Percentiles rank a stretch among this genome's conserved stretches.
phyloP scores from a whole-genome alignment of 2,797 vertebrate genomes.

The Okamejei kenojei region DNA sequence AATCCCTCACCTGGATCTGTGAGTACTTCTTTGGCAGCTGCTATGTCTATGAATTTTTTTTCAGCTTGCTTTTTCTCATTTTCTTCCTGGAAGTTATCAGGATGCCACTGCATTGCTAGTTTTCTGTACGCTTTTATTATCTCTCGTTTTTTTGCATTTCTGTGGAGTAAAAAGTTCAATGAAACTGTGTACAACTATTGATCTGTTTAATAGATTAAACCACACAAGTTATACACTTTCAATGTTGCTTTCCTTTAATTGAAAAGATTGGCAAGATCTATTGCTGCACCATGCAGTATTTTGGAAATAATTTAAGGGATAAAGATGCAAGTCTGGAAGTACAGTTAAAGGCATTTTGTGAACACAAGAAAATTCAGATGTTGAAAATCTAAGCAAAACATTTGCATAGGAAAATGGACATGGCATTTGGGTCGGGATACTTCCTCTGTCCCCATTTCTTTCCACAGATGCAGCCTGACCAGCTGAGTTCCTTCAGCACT shows the following conservation, averaged over 20 bases:
- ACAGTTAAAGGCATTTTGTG: not conserved
- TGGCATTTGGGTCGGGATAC: too few relatives aligned
- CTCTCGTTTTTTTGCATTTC: constrained; percentile 92
- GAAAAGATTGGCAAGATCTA: not conserved
- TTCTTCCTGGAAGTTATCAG: constrained; percentile 90
- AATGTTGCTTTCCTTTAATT: too few relatives aligned
- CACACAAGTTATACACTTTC: not conserved
- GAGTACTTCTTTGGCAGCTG: constrained; percentile 95
- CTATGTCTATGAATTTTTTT: constrained; percentile 96
- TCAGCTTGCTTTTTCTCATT: constrained; percentile 91
- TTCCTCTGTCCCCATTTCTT: too few relatives aligned
- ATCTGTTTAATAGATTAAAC: not conserved
- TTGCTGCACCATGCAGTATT: too few relatives aligned
- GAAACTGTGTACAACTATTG: not conserved
- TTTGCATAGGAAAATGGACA: too few relatives aligned
- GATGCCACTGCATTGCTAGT: constrained; percentile 91
- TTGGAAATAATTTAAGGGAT: not conserved
- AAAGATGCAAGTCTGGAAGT: not conserved
- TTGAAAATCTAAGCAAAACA: too few relatives aligned
- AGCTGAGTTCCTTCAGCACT: too few relatives aligned
- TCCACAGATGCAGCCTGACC: too few relatives aligned
- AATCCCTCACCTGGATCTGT: constrained; percentile 77
- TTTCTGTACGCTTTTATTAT: constrained; percentile 96
- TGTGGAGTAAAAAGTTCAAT: constrained; percentile 46
- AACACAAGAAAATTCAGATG: too few relatives aligned